phyloP scores from a whole-genome alignment of 2,797 vertebrate species.

The Sebastes hubbsi region DNA sequence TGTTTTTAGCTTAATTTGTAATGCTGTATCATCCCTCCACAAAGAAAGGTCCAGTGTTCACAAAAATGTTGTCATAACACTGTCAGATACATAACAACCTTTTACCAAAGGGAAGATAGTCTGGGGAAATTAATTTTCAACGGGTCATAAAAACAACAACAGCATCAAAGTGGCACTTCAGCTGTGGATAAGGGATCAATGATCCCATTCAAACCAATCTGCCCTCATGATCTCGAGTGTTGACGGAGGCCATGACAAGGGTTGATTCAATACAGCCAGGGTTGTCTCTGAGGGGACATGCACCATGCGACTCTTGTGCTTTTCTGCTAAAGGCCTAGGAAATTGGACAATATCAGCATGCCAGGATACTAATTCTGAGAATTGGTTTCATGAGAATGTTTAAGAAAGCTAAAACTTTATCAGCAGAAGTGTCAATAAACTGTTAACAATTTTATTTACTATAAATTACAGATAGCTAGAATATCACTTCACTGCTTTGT shows the following conservation, averaged over 20 bases:
- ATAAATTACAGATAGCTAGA: neutral
- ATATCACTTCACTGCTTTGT: no score
- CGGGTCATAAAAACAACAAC: slow-evolving; percentile 40
- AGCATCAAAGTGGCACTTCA: slow-evolving; percentile 31
- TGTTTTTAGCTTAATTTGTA: slow-evolving; percentile 16
- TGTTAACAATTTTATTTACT: neutral
- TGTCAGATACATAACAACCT: slow-evolving; percentile 60
- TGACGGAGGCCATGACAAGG: slow-evolving; percentile 33
- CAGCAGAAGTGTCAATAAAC: neutral
- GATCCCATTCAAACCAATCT: slow-evolving; percentile 49
- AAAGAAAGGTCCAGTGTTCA: slow-evolving; percentile 21
- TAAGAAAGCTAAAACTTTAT: neutral
- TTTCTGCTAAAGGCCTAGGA: neutral
- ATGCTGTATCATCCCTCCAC: neutral
- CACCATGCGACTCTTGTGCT: slow-evolving; percentile 1
- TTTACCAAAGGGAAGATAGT: slow-evolving; percentile 56
- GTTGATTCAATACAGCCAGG: slow-evolving; percentile 14
- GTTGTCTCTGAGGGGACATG: slow-evolving; percentile 21
- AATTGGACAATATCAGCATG: neutral
- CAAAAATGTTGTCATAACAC: slow-evolving; percentile 36
- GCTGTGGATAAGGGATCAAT: slow-evolving; percentile 32
- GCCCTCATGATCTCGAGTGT: slow-evolving; percentile 50
- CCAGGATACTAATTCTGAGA: neutral
- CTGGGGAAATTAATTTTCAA: slow-evolving; percentile 57
- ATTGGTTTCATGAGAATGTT: neutral